These are phyloP conservation scores for Vesta saturnalis DNA, from an alignment of 2,888 invertebrate genomes.

Conservation along the genomic window DNA sequence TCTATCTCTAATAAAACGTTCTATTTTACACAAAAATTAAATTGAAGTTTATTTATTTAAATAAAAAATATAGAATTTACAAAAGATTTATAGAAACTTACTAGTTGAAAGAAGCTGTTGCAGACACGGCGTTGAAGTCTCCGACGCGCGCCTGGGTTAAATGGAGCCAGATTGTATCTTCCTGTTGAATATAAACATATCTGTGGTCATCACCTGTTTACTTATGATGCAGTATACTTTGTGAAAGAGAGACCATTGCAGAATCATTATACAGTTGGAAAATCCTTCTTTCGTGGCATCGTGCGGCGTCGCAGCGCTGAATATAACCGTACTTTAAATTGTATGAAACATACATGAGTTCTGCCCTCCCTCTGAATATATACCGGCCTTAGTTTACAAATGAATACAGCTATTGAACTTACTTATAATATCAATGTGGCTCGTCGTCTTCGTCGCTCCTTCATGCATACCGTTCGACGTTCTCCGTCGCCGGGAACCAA, in stretches of 20 bases:
- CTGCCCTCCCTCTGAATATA: constrained; percentile 63
- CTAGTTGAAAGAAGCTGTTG: constrained; percentile 14
- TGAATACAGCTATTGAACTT: constrained; percentile 78
- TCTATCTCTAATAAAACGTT: constrained; percentile 41
- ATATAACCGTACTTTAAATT: constrained; percentile 66
- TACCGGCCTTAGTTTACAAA: constrained; percentile 71
- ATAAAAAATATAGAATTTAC: not conserved
- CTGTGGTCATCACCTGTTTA: constrained; percentile 44
- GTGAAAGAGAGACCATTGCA: constrained; percentile 40
- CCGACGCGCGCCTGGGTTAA: constrained; percentile 39
- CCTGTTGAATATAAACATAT: constrained; percentile 44
- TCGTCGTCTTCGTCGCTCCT: constrained; percentile 56
- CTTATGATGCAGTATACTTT: constrained; percentile 43
- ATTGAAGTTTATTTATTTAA: constrained; percentile 24
- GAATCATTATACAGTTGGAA: constrained; percentile 47
- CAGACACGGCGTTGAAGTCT: constrained; percentile 49
- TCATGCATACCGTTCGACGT: constrained; percentile 50
- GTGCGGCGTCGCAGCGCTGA: constrained; percentile 55
- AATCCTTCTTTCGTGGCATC: constrained; percentile 53
- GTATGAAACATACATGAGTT: constrained; percentile 70
- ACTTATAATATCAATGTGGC: constrained; percentile 76
- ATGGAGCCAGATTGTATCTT: constrained; percentile 36
- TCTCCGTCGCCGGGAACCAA: constrained; percentile 62
- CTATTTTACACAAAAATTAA: constrained; percentile 23
- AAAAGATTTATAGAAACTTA: not conserved